These are phyloP conservation scores for Micrasema longulum DNA, from an alignment of 1,140 invertebrate genomes.

Conservation along the genomic window DNA sequence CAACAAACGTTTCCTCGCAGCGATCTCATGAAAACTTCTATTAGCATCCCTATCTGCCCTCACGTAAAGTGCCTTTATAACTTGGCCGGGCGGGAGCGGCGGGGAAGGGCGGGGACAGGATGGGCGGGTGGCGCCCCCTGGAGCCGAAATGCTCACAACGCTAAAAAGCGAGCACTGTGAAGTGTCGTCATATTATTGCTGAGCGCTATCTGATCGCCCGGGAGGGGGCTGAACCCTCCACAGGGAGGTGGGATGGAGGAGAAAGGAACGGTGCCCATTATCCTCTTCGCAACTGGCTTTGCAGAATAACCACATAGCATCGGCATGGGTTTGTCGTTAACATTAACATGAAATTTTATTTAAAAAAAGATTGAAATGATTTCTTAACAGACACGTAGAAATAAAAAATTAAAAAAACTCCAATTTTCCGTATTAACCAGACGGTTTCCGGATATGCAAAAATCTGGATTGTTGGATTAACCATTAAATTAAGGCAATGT, in stretches of 20 bases:
- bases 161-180: slow-evolving; percentile 54
- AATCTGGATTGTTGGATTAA: no score
- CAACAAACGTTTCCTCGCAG: slow-evolving; percentile 55
- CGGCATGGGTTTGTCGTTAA: slow-evolving; percentile 38
- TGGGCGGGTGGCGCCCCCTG: not conserved
- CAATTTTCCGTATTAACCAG: no score
- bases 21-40: slow-evolving; percentile 55
- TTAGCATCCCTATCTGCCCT: slow-evolving; percentile 54
- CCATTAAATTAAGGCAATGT: no score
- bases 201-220: slow-evolving; percentile 49
- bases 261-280: slow-evolving; percentile 26
- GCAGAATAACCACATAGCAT: slow-evolving; percentile 22
- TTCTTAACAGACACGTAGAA: no score
- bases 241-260: slow-evolving; percentile 10
- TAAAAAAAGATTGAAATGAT: no score
- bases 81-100: slow-evolving; percentile 26
- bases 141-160: slow-evolving; percentile 38
- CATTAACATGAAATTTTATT: no score
- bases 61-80: slow-evolving; percentile 50
- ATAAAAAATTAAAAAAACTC: no score
- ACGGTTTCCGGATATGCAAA: no score
- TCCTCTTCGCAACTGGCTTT: slow-evolving; percentile 42
- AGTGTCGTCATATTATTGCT: slow-evolving; percentile 56
- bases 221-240: not conserved
- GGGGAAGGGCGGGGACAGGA: not conserved